Conservation (phyloP, 2,113 vertebrate species). For the Marmota flaviventris region DNA sequence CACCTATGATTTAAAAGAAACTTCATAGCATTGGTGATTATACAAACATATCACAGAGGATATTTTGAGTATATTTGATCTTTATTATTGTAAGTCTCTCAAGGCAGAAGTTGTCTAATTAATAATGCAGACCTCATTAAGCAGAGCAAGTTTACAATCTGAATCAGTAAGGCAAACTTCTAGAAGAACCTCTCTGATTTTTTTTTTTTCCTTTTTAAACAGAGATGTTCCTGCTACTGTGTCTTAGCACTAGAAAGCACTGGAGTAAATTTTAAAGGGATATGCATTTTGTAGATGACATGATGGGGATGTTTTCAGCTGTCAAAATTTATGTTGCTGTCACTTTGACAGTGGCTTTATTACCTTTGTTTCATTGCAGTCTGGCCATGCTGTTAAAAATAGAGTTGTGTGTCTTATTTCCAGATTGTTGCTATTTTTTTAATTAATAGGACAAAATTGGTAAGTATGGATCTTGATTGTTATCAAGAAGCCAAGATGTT, state of each 20-base stretch:
- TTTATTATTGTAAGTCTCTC: conserved; percentile 22
- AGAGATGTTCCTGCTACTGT: not conserved
- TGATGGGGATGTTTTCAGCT: not conserved
- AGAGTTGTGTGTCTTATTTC: not conserved
- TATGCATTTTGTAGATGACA: not conserved
- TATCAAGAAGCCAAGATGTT: not conserved
- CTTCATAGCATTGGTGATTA: not conserved
- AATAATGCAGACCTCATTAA: not conserved
- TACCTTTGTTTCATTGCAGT: conserved; percentile 31
- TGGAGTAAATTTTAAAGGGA: not conserved
- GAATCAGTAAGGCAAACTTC: conserved; percentile 17
- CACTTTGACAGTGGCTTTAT: not conserved
- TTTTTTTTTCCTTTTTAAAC: not conserved
- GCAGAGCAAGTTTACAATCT: not conserved
- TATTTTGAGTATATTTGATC: not conserved
- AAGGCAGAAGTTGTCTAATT: conserved; percentile 22
- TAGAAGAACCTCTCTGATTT: not conserved
- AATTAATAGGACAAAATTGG: not conserved
- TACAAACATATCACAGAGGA: not conserved
- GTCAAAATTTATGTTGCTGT: conserved; percentile 7
- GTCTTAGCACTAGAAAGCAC: not conserved
- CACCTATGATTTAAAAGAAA: not conserved
- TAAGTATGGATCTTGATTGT: not conserved
- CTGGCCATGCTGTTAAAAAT: not conserved
- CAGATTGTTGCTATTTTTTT: not conserved